Evolutionary conservation across 2,797 vertebrate genomes (phyloP).

Genomic region (Aulostomus chinensis): DNA sequence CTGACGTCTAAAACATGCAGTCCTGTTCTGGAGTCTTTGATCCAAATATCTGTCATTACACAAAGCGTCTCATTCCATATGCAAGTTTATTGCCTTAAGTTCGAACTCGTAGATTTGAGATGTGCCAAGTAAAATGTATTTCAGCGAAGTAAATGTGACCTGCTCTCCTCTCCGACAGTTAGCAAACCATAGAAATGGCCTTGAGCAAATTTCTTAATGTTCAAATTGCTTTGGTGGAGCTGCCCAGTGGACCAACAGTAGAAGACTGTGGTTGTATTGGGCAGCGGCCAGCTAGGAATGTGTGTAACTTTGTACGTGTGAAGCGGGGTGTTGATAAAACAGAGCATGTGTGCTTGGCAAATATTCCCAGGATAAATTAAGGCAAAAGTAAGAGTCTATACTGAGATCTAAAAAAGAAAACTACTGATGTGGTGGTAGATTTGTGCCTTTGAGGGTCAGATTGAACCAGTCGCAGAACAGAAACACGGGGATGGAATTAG

Average conservation of each 20-base stretch:
- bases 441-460: slow-evolving; percentile 56
- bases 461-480: slow-evolving; percentile 45
- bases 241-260: slow-evolving; percentile 54
- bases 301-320: slow-evolving; percentile 62
- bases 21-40: too few relatives aligned
- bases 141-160: slow-evolving; percentile 33
- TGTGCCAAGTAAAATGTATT: slow-evolving; percentile 49
- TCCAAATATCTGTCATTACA: slow-evolving; percentile 27
- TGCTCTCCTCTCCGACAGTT: slow-evolving; percentile 30
- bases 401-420: slow-evolving; percentile 50
- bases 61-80: slow-evolving; percentile 19
- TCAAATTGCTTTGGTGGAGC: slow-evolving; percentile 53
- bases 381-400: slow-evolving; percentile 53
- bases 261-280: slow-evolving; percentile 58
- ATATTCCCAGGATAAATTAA: slow-evolving; percentile 68
- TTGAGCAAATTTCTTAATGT: slow-evolving; percentile 48
- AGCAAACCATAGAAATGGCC: slow-evolving; percentile 54
- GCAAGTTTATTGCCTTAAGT: too few relatives aligned
- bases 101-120: slow-evolving; percentile 25
- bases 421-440: slow-evolving; percentile 61
- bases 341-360: slow-evolving; percentile 69
- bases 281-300: slow-evolving; percentile 54
- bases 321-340: slow-evolving; percentile 64
- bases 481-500: slow-evolving; percentile 24
- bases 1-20: too few relatives aligned